Evolutionary conservation across 2,113 vertebrate species (phyloP), one percentile per base, ranked within the genome.

Genomic region (Eurystomus gularis): DNA sequence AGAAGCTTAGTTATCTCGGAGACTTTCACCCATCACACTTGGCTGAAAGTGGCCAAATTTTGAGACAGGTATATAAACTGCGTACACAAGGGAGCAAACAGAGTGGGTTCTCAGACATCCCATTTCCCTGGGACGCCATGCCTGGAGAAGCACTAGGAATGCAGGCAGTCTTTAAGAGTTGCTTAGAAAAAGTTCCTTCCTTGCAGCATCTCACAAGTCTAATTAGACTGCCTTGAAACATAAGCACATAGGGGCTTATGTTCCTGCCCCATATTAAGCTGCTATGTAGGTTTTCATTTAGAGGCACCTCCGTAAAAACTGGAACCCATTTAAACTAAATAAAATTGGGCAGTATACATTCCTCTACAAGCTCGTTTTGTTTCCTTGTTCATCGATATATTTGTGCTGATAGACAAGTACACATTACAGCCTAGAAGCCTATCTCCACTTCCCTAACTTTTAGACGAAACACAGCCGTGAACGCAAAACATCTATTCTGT

Each of bases 371-470:
- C 24, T 66, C 52, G 18, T 57, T 88, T 70, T 61, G 21, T 51
- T 89, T 82, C 71, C 66, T 48, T 31, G n/a, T 52, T 75, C 11
- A 2, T n/a, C 0, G 2, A 49, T 58, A 58, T 11, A 68, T 70
- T 77, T 12, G 39, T 11, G 49, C 82, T 91, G 84, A 71, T 10
- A 82, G 73, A 76, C 78, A 85, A 90, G 82, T n/a, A 70, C 16
- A 37, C 40, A 8, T 52, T 70, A 37, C 58, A 96, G 87, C 66
- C 84, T 66, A 54, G 49, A 69, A 82, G n/a, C 51, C 77, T 55
- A 24, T 40, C 73, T 82, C 93, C 39, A 69, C 78, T 82, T 91
- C 52, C 84, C 70, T 79, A 96, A 96, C 94, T 97, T 97, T 94
- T 46, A 97, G 75, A 95, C 1, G 5, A 95, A 97, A 94, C 35